Conservation (phyloP, 2,797 vertebrate species). For the Coregonus ussuriensis region DNA sequence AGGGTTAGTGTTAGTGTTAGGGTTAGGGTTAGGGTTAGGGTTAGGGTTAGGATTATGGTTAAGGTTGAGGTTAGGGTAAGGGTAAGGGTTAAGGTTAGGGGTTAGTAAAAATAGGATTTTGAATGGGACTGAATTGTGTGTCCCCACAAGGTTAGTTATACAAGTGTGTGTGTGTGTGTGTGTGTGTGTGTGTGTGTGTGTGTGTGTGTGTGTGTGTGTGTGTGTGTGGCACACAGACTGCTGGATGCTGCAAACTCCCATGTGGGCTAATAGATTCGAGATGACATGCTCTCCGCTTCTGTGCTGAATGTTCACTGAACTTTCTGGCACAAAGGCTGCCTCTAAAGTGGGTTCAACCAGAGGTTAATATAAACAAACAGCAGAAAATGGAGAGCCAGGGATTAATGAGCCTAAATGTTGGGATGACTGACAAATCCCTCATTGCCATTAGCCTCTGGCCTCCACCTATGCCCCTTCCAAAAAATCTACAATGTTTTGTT, state of each 20-base stretch:
- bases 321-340: conserved; percentile 92
- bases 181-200: conserved; percentile 53
- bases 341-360: conserved; percentile 96
- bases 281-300: conserved; percentile 90
- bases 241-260: conserved; percentile 83
- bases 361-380: conserved; percentile 98
- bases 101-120: too few species aligned
- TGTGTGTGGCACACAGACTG: conserved; percentile 63
- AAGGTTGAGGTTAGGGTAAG: too few species aligned
- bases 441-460: conserved; percentile 93
- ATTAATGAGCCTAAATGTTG: conserved; percentile 86
- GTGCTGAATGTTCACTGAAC: conserved; percentile 91
- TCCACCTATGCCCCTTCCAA: conserved; percentile 74
- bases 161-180: too few species aligned
- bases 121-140: too few species aligned
- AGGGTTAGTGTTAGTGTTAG: too few species aligned
- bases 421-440: conserved; percentile 91
- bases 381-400: conserved; percentile 88
- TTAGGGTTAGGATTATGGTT: too few species aligned
- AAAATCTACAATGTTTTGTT: conserved; percentile 60
- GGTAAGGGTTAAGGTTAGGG: too few species aligned
- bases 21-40: too few species aligned
- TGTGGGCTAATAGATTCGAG: conserved; percentile 93
- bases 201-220: too few species aligned
- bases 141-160: too few species aligned